Base-by-base conservation (phyloP, 2,797 vertebrate species). In the Megalops cyprinoides region DNA sequence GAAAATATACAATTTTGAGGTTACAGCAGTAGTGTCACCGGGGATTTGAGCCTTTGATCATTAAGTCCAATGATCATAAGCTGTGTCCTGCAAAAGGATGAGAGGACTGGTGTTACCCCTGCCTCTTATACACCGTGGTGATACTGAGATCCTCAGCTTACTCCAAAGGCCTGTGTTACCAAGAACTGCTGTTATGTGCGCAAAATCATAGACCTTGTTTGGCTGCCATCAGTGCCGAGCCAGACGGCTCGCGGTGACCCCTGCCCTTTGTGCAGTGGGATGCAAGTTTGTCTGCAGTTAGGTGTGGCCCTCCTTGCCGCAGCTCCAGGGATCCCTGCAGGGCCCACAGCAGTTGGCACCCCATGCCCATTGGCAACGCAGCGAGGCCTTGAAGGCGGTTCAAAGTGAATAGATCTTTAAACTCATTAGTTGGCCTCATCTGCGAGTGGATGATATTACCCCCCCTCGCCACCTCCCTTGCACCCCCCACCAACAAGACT, bases 351-450 rank as follows among this genome's bases (percentile, higher is more conserved):
- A 74, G 71, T 67, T 60, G n/a, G 34, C 74, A 82, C 76, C 12
- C 39, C 20, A 28, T 85, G 55, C 77, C 69, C 31, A 74, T 77
- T 86, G 83, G 71, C 65, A 8, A 10, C 39, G 62, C 14, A 18
- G 62, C 9, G 5, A 1, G 37, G 7, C 8, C 71, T 48, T 8
- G n/a, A 74, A 74, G 62, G 67, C 46, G 80, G 44, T 71, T 84
- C 78, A 83, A 80, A 84, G 79, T 53, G 56, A 85, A 76, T 42
- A 28, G 53, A 74, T 69, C 67, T 79, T 82, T 83, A 79, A 83
- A 83, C 77, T 88, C 85, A 84, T 87, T 86, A 86, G 82, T 75
- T 77, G 78, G 34, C 73, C 80, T 80, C 60, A 53, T 78, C 73
- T 81, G 67, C 53, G 48, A 51, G 42, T 78, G 71, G 37, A 42